These are phyloP conservation scores for Lipophrys pholis DNA, from an alignment of 2,113 vertebrate species.

Conservation along the genomic window DNA sequence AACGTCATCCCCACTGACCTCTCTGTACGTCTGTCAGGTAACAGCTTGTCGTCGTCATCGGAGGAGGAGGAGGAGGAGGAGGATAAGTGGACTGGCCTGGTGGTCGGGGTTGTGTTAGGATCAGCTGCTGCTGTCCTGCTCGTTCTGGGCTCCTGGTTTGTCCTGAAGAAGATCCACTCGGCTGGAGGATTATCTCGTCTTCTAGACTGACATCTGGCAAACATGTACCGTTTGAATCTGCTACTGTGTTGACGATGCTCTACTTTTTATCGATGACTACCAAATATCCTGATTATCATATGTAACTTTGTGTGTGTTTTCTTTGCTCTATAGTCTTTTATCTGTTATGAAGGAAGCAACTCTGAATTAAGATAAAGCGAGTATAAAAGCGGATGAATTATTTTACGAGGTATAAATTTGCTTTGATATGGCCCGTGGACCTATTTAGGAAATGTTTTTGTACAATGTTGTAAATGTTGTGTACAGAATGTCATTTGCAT, in stretches of 20 bases:
- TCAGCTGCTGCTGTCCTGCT: conserved; percentile 63
- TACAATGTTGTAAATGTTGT: neutral
- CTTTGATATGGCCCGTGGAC: neutral
- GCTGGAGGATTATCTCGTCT: conserved; percentile 11
- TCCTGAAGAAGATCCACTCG: conserved; percentile 72
- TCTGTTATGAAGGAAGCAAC: conserved; percentile 20
- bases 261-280: neutral
- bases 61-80: neutral
- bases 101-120: conserved; percentile 71
- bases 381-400: neutral
- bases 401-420: neutral
- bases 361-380: conserved; percentile 9
- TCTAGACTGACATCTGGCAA: conserved; percentile 39
- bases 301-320: neutral
- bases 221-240: no score
- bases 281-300: neutral
- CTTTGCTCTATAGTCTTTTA: neutral
- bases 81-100: conserved; percentile 57
- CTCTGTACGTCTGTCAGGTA: conserved; percentile 41
- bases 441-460: neutral
- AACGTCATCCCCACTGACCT: conserved; percentile 2
- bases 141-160: conserved; percentile 75
- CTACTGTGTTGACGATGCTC: no score
- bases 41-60: conserved; percentile 1
- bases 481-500: neutral